Evolutionary conservation across 2,888 invertebrate genomes (phyloP).

Genomic region (Alentia gelatinosa): DNA sequence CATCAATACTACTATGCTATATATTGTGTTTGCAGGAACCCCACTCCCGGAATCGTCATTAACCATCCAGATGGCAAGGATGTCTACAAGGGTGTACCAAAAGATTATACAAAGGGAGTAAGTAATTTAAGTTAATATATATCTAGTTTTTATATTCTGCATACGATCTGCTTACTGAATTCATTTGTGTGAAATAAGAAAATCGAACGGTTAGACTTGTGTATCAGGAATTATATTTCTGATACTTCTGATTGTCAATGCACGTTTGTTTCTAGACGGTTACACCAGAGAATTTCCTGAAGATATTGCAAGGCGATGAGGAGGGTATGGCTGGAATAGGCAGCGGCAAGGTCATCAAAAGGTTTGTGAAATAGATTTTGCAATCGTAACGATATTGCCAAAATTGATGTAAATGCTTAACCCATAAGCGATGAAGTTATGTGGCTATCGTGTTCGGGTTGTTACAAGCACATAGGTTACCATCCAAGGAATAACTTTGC

Average conservation of each 20-base stretch:
- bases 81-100: conserved; percentile 83
- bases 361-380: conserved; percentile 67
- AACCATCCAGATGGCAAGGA: conserved; percentile 83
- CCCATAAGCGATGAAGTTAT: too few relatives aligned
- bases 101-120: conserved; percentile 84
- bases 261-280: conserved; percentile 79
- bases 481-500: too few relatives aligned
- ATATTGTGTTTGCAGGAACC: conserved; percentile 81
- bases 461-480: too few relatives aligned
- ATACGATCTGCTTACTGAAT: too few relatives aligned
- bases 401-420: too few relatives aligned
- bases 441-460: too few relatives aligned
- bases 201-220: neutral
- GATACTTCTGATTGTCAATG: neutral
- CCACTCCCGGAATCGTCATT: conserved; percentile 83
- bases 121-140: too few relatives aligned
- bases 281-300: conserved; percentile 83
- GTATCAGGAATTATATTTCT: neutral
- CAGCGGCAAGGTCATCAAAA: conserved; percentile 81
- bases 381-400: neutral
- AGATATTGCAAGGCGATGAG: conserved; percentile 83
- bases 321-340: conserved; percentile 81
- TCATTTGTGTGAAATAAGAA: too few relatives aligned
- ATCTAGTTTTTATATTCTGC: too few relatives aligned
- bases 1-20: too few relatives aligned